Percentiles rank a stretch among this genome's conserved stretches.
phyloP scores from a whole-genome alignment of 2,888 invertebrate species.

The Ceraclea dissimilis region DNA sequence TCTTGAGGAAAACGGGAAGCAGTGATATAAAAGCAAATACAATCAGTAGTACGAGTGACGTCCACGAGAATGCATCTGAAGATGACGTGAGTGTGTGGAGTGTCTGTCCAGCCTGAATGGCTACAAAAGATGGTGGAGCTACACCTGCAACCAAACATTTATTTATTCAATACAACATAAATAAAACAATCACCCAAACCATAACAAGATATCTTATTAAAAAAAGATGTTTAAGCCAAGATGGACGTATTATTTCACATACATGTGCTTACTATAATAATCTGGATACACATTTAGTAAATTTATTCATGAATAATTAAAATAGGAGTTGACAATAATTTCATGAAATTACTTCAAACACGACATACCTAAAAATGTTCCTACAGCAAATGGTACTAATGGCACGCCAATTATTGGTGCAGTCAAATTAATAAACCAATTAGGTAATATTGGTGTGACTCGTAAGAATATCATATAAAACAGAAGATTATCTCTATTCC shows the following conservation, averaged over 20 bases:
- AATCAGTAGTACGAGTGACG: conserved; percentile 70
- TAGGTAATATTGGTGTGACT: conserved; percentile 95
- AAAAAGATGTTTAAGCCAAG: neutral
- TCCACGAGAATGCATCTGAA: conserved; percentile 81
- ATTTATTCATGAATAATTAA: too few species aligned
- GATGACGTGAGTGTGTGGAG: conserved; percentile 86
- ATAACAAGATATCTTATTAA: neutral
- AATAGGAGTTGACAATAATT: too few species aligned
- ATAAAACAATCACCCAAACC: neutral
- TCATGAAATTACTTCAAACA: too few species aligned
- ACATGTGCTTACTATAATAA: too few species aligned
- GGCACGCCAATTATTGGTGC: conserved; percentile 97
- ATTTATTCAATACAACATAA: neutral
- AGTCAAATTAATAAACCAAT: conserved; percentile 98
- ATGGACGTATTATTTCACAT: neutral
- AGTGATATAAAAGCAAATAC: conserved; percentile 77
- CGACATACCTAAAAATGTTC: conserved; percentile 87
- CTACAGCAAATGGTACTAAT: conserved; percentile 82
- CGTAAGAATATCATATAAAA: conserved; percentile 96
- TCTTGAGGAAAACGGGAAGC: conserved; percentile 80
- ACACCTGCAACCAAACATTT: conserved; percentile 59
- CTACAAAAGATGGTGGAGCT: conserved; percentile 94
- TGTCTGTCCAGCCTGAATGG: conserved; percentile 96
- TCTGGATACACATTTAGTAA: too few species aligned
- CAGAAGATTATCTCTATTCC: conserved; percentile 81